A percentile compares a stretch with the other conserved stretches of the same genome.
phyloP scores from a whole-genome alignment of 2,113 vertebrate species.

The Sinocyclocheilus maitianheensis region DNA sequence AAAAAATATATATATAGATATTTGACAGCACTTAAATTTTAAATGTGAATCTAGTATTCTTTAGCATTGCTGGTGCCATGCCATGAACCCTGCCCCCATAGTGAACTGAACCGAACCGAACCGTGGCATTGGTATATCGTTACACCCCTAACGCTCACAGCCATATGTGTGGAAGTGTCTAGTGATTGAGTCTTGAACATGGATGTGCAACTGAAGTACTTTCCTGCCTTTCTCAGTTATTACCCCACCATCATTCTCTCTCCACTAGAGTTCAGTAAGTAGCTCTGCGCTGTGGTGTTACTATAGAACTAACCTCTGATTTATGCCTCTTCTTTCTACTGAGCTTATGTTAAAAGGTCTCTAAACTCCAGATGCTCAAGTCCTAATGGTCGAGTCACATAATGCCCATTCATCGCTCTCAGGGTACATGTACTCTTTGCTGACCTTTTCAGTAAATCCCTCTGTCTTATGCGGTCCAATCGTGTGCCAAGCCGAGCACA shows the following conservation, averaged over 20 bases:
- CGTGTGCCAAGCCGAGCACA: too few species aligned
- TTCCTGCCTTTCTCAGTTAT: background rate
- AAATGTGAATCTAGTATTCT: too few species aligned
- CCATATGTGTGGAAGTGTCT: background rate
- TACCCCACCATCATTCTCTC: background rate
- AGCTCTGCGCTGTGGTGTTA: background rate
- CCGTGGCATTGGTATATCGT: too few species aligned
- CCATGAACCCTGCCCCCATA: too few species aligned
- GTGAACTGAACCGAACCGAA: too few species aligned
- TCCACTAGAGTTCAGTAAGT: background rate
- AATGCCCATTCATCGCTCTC: background rate
- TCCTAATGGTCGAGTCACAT: background rate
- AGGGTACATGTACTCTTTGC: background rate
- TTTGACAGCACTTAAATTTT: too few species aligned
- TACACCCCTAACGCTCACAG: too few species aligned
- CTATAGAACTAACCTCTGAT: background rate
- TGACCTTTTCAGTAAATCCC: background rate
- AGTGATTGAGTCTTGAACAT: background rate
- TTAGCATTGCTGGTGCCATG: too few species aligned
- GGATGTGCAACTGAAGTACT: background rate
- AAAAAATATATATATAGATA: too few species aligned
- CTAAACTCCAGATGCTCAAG: background rate
- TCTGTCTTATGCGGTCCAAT: background rate
- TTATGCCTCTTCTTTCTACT: background rate
- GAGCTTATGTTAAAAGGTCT: background rate